Evolutionary conservation across 2,797 vertebrate genomes (phyloP).

Genomic region (Lemur catta): DNA sequence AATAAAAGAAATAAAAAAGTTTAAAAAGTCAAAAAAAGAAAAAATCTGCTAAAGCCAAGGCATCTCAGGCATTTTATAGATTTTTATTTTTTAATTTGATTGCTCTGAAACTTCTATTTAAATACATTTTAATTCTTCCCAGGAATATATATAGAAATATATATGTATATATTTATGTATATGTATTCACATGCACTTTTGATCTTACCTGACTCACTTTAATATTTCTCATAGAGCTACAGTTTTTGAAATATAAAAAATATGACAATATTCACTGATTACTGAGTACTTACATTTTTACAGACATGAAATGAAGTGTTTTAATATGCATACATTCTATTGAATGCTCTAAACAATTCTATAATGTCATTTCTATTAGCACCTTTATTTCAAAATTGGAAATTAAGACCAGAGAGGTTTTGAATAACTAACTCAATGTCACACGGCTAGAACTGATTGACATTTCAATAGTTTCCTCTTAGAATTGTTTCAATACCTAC

Average conservation of each 20-base stretch:
- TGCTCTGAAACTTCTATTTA: background rate
- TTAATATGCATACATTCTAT: background rate
- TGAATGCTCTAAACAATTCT: background rate
- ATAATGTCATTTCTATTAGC: background rate
- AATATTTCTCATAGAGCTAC: background rate
- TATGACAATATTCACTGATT: background rate
- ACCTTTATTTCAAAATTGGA: background rate
- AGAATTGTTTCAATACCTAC: background rate
- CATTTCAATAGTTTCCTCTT: background rate
- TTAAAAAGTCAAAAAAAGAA: too few species aligned
- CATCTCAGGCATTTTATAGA: background rate
- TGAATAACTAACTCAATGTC: background rate
- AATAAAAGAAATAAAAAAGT: too few species aligned
- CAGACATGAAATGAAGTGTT: background rate
- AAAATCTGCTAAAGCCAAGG: background rate
- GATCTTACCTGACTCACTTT: background rate
- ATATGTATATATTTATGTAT: fast-evolving
- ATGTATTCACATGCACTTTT: background rate
- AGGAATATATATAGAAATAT: background rate
- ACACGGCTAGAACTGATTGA: background rate
- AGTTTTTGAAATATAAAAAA: background rate
- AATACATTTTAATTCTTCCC: background rate
- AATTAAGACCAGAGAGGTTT: background rate
- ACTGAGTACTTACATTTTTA: background rate
- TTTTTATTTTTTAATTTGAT: background rate